Evolutionary conservation across 2,113 vertebrate species (phyloP), one percentile per base, ranked within the genome.

Genomic region (Scolopax mira): DNA sequence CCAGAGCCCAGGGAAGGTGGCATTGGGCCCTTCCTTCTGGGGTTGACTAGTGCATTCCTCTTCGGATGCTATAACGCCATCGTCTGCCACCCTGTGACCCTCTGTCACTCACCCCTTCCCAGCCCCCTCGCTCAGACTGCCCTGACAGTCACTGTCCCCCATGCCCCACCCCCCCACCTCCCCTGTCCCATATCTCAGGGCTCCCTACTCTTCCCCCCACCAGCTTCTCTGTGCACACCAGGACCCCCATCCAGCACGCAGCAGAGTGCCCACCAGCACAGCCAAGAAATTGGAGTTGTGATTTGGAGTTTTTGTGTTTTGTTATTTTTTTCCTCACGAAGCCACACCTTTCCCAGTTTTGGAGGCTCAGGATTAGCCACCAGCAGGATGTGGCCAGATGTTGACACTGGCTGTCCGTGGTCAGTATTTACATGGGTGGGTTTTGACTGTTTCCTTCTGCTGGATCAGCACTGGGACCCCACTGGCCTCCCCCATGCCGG

Each of bases 291-390:
- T 51, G 51, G 58, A 88, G 7, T 17, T 54, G 52, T 30, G 52
- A 54, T 54, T 54, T 54, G 28, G 15, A 15, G 16, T 9, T 54
- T 52, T 28, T 51, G 25, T 42, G 24, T 48, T 23, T 28, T n/a
- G n/a, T n/a, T n/a, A n/a, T n/a, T 54, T 54, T 30, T 54, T 54
- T 54, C 27, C 25, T 15, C 51, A 55, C 5, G 3, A 27, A 73
- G 21, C 19, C 37, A 37, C 1, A 0, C 15, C 2, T 7, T 18
- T 13, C 17, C 28, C 3, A 3, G 28, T 23, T 72, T 73, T 0
- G 2, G 14, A 42, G 77, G 60, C 51, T 60, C 18, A 5, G 21
- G 30, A 7, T 42, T 9, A 78, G 65, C 35, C 79, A 42, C 33
- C 62, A 77, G 73, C 13, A 11, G 35, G 44, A 79, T 28, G 39